A percentile compares a stretch with the other conserved stretches of the same genome.
Conservation (phyloP, 1,140 invertebrate genomes). For the Dinothrombium tinctorium region DNA sequence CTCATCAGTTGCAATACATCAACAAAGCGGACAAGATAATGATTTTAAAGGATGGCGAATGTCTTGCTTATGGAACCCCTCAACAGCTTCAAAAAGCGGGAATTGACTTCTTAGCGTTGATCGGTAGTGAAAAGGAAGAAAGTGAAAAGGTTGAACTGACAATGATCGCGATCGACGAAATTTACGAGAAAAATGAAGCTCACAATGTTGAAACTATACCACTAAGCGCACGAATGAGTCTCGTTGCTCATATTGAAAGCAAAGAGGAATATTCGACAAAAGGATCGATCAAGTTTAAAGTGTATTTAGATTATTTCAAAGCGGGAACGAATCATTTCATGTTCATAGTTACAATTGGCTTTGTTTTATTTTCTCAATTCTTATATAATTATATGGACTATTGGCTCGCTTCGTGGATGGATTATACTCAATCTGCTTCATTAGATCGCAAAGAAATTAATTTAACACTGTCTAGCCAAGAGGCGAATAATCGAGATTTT, state of each 20-base stretch:
- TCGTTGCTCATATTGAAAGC: background rate
- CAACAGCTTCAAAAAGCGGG: background rate
- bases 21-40: constrained; percentile 42
- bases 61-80: constrained; percentile 11
- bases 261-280: background rate
- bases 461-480: background rate
- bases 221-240: background rate
- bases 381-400: constrained; percentile 17
- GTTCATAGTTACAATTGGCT: background rate
- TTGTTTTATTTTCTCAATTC: constrained; percentile 11
- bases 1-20: constrained; percentile 34
- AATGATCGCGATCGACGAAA: background rate
- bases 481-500: background rate
- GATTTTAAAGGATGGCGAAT: constrained; percentile 39
- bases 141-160: background rate
- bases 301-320: background rate
- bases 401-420: constrained; percentile 15
- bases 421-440: background rate
- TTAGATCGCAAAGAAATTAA: background rate
- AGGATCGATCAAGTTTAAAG: background rate
- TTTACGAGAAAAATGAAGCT: background rate
- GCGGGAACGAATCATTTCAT: background rate
- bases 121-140: constrained; percentile 1
- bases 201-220: background rate
- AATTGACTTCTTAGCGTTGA: background rate